Percentiles rank a stretch among this genome's conserved stretches.
Conservation (phyloP, 2,797 vertebrate genomes). For the Phoxinus dragarum region DNA sequence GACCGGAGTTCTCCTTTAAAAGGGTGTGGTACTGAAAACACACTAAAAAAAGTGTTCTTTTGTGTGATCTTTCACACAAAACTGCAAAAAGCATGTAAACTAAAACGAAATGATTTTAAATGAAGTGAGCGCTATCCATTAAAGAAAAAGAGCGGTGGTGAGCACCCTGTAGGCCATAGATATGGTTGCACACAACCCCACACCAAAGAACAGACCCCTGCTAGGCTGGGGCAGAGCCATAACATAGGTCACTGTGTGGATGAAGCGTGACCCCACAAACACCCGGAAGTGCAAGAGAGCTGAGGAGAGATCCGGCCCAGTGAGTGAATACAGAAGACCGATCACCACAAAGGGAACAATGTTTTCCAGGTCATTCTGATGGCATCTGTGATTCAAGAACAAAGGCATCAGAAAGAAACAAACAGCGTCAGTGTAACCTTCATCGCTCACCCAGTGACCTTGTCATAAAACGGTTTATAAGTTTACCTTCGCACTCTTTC, state of each 20-base stretch:
- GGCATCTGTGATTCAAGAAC: slow-evolving; percentile 76
- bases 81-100: not conserved
- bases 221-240: slow-evolving; percentile 85
- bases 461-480: slow-evolving; percentile 52
- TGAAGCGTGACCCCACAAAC: slow-evolving; percentile 80
- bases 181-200: slow-evolving; percentile 76
- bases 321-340: slow-evolving; percentile 87
- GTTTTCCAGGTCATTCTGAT: slow-evolving; percentile 94
- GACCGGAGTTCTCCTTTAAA: no score
- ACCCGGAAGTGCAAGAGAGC: slow-evolving; percentile 90
- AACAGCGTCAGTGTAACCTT: no score
- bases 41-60: no score
- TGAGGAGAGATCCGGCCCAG: slow-evolving; percentile 75
- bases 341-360: slow-evolving; percentile 86
- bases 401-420: slow-evolving; percentile 7
- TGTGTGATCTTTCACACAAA: not conserved
- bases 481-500: slow-evolving; percentile 85
- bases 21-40: not conserved
- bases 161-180: slow-evolving; percentile 87
- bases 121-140: slow-evolving; percentile 41
- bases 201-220: slow-evolving; percentile 76
- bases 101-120: not conserved
- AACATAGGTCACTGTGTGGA: slow-evolving; percentile 85
- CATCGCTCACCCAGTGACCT: not conserved
- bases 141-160: slow-evolving; percentile 68